Base-by-base conservation (phyloP, 2,888 invertebrate genomes). In the Tachystola acroxantha region DNA sequence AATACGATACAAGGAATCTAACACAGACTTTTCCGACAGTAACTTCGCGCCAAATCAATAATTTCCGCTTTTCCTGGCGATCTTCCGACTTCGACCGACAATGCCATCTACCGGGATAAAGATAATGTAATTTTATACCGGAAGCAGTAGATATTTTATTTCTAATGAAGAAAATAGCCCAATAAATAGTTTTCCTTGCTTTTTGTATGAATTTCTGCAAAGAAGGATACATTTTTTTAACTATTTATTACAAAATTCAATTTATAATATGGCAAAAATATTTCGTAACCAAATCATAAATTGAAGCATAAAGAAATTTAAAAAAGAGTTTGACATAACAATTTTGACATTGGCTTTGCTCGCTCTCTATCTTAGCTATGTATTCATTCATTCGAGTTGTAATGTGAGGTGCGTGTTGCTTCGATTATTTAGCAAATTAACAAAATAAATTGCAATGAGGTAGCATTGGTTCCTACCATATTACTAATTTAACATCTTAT, bases 401-500 rank as follows among this genome's bases (percentile, higher is more conserved):
- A 69, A 75, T 76, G 71, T 75, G 76, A 68, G 54, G 62, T 59
- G 61, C 51, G 54, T 59, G 57, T 52, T 58, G 10, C 11, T 27
- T 27, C 25, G n/a, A n/a, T 25, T 10, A 10, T 25, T 25, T 25
- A 25, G 46, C 45, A 46, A 60, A 67, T 62, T 62, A 51, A 48
- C 44, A 52, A 46, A 52, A 52, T 54, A 52, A n/a, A 42, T 64
- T 78, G 76, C 74, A 58, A 85, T 86, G 84, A 72, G 82, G 74
- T 85, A 86, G 82, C 84, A 74, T 50, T 61, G 58, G 57, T 57
- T 53, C 58, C 55, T 44, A 45, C 50, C 46, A 56, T 55, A 53
- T 54, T 49, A 60, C 44, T 48, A 53, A 61, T 53, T 16, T 53
- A 74, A 64, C 67, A 74, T 59, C 68, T 60, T 55, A 48, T 84